Evolutionary conservation across 2,113 vertebrate species (phyloP).

Genomic region (Murina feae): DNA sequence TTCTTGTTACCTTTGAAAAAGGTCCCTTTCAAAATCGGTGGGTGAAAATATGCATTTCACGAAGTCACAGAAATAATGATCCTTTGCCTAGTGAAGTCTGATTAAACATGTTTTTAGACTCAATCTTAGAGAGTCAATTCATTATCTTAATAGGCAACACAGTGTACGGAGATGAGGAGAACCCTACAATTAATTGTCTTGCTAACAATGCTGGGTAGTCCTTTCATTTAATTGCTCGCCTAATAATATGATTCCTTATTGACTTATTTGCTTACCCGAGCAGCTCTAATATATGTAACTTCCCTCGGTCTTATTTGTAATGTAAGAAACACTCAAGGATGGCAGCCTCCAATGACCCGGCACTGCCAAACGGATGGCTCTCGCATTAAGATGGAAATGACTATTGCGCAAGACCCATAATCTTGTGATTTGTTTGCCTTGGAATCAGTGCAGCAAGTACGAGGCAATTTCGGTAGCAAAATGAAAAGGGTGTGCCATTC

Average conservation of each 20-base stretch:
- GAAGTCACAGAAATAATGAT: constrained; percentile 57
- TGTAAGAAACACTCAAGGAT: neutral
- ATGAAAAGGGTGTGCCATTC: neutral
- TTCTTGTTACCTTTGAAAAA: constrained; percentile 21
- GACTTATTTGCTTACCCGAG: constrained; percentile 47
- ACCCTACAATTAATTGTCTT: constrained; percentile 33
- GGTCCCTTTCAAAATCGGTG: neutral
- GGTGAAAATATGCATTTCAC: constrained; percentile 37
- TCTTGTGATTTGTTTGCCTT: neutral
- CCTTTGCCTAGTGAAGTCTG: constrained; percentile 20
- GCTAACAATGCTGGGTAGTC: neutral
- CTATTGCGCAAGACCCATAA: neutral
- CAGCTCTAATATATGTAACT: neutral
- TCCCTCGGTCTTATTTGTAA: neutral
- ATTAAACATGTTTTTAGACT: constrained; percentile 50
- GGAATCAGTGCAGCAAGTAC: neutral
- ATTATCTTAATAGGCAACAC: constrained; percentile 50
- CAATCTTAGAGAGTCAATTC: constrained; percentile 49
- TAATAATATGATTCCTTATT: neutral
- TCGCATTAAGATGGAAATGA: neutral
- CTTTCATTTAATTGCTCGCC: constrained; percentile 24
- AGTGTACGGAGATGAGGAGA: neutral
- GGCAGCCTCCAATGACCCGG: neutral
- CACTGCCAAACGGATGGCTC: neutral
- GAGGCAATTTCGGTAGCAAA: neutral